Evolutionary conservation across 2,888 invertebrate genomes (phyloP).

Genomic region (Copidosoma aretas): DNA sequence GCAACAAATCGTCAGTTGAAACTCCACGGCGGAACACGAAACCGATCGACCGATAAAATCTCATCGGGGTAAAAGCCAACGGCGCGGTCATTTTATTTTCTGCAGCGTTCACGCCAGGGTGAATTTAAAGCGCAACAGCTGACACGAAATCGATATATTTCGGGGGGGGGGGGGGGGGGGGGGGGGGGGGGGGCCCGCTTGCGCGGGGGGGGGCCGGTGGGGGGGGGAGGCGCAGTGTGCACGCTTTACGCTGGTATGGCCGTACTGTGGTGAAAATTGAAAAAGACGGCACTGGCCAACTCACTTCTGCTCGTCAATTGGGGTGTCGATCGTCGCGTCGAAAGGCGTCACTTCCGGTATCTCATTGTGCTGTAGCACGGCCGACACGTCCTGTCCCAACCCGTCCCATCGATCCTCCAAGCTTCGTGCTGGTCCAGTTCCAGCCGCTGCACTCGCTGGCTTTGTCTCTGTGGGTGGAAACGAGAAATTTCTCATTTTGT

Average conservation of each 20-base stretch:
- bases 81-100: neutral
- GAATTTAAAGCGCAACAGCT: conserved; percentile 2
- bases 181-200: neutral
- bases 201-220: too few species aligned
- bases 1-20: too few species aligned
- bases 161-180: neutral
- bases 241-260: neutral
- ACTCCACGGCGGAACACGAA: too few species aligned
- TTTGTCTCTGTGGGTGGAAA: conserved; percentile 28
- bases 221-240: neutral
- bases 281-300: conserved; percentile 45
- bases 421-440: conserved; percentile 47
- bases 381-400: conserved; percentile 69
- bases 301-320: conserved; percentile 90
- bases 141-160: neutral
- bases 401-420: conserved; percentile 72
- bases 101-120: neutral
- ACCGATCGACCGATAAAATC: neutral
- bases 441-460: neutral
- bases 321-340: conserved; percentile 83
- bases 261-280: conserved; percentile 22
- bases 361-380: conserved; percentile 66
- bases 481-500: neutral
- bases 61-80: neutral
- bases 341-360: conserved; percentile 78